Conservation (phyloP, 2,113 vertebrate genomes). For the Lontra canadensis region DNA sequence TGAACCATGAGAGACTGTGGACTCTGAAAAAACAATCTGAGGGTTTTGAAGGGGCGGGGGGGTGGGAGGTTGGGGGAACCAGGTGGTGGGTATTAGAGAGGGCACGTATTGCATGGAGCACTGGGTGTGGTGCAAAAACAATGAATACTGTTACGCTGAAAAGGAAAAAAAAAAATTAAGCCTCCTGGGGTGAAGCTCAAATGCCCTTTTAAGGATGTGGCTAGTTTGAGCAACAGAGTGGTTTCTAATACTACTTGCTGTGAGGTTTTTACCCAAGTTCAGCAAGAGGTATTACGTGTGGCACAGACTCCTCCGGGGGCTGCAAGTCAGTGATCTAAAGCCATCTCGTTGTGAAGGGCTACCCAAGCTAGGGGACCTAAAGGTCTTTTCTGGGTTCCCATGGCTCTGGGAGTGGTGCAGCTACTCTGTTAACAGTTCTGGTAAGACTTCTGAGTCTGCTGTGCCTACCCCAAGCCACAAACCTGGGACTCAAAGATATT, state of each 20-base stretch:
- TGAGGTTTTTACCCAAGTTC: not conserved
- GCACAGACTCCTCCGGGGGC: not conserved
- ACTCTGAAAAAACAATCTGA: too few relatives aligned
- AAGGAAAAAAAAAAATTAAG: not conserved
- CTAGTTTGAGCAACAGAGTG: not conserved
- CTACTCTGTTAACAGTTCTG: not conserved
- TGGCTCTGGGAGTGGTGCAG: not conserved
- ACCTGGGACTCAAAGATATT: not conserved
- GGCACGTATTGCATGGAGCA: too few relatives aligned
- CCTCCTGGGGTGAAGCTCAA: not conserved
- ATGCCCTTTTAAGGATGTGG: not conserved
- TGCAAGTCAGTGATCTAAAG: not conserved
- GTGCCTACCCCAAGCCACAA: not conserved
- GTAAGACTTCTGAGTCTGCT: not conserved
- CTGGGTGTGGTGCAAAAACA: too few relatives aligned
- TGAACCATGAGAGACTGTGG: too few relatives aligned
- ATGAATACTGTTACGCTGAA: too few relatives aligned
- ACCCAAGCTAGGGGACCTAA: not conserved
- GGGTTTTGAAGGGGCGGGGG: too few relatives aligned
- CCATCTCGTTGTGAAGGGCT: not conserved
- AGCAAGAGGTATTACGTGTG: not conserved
- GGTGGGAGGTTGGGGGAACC: too few relatives aligned
- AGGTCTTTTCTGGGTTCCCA: not conserved
- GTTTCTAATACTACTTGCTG: not conserved
- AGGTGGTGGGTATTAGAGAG: too few relatives aligned